These are phyloP conservation scores for Monodelphis domestica DNA, from an alignment of 2,797 vertebrate genomes.

Conservation along the genomic window DNA sequence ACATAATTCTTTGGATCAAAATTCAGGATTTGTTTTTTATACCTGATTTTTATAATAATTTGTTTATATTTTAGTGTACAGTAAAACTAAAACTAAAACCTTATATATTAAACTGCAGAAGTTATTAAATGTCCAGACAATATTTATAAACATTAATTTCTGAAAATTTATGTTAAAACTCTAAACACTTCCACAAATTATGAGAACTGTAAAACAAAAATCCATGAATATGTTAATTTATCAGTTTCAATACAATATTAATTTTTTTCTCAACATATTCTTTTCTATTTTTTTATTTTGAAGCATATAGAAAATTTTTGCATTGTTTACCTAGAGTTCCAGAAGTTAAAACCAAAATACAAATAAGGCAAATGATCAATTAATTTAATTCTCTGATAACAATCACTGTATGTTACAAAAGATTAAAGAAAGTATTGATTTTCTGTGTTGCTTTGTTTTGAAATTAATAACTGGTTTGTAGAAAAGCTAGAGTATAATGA, in stretches of 20 bases:
- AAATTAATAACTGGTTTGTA: neutral
- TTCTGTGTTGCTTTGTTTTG: too few relatives aligned
- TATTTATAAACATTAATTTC: neutral
- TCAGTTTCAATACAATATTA: conserved; percentile 17
- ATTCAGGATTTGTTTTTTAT: neutral
- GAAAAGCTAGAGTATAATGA: conserved; percentile 1
- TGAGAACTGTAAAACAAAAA: neutral
- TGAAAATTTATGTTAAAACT: neutral
- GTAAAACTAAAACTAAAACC: neutral
- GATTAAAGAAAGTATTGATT: neutral
- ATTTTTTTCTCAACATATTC: neutral
- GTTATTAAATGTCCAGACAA: neutral
- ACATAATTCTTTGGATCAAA: neutral
- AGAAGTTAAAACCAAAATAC: neutral
- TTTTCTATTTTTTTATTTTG: neutral
- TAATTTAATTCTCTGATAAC: neutral
- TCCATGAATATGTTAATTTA: neutral
- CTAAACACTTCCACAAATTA: neutral
- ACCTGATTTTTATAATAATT: neutral
- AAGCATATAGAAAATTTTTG: neutral
- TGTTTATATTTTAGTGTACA: neutral
- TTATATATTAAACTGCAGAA: neutral
- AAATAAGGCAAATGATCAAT: neutral
- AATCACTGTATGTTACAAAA: conserved; percentile 10
- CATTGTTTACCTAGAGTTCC: neutral